These are phyloP conservation scores for Rhynchonema sp. DNA, from an alignment of 2,888 invertebrate genomes.

Conservation along the genomic window DNA sequence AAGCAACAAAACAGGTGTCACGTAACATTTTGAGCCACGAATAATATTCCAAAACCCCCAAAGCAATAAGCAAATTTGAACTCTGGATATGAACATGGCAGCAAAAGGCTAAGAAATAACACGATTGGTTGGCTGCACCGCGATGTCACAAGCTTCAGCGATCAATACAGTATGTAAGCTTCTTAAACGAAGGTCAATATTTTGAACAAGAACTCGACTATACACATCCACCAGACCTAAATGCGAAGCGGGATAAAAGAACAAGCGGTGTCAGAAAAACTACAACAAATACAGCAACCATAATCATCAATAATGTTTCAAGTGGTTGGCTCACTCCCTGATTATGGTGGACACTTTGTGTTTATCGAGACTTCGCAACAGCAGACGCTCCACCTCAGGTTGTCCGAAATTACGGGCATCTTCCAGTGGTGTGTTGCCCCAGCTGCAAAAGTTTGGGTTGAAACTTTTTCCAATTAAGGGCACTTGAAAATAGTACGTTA, in stretches of 20 bases:
- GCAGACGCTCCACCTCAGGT: constrained; percentile 5
- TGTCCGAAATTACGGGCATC: constrained; percentile 17
- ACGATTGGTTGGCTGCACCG: too few species aligned
- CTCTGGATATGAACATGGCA: too few species aligned
- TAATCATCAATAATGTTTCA: neutral
- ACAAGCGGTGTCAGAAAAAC: neutral
- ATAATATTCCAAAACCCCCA: too few species aligned
- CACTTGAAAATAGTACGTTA: constrained; percentile 2
- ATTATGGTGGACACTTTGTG: neutral
- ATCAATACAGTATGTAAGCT: too few species aligned
- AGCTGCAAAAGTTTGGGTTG: constrained; percentile 10
- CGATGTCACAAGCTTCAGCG: too few species aligned
- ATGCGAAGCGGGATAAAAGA: too few species aligned
- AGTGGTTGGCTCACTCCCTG: neutral
- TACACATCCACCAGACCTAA: too few species aligned
- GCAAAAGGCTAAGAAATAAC: neutral
- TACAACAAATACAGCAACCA: neutral
- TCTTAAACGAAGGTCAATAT: too few species aligned
- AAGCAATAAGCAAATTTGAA: too few species aligned
- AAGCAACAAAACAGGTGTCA: too few species aligned
- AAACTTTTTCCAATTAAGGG: neutral
- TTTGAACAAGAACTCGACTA: too few species aligned
- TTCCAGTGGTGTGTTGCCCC: constrained; percentile 20
- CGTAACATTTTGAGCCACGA: too few species aligned
- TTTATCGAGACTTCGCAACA: neutral